Conservation (phyloP, 1,140 invertebrate species). For the Trichonephila clavata region DNA sequence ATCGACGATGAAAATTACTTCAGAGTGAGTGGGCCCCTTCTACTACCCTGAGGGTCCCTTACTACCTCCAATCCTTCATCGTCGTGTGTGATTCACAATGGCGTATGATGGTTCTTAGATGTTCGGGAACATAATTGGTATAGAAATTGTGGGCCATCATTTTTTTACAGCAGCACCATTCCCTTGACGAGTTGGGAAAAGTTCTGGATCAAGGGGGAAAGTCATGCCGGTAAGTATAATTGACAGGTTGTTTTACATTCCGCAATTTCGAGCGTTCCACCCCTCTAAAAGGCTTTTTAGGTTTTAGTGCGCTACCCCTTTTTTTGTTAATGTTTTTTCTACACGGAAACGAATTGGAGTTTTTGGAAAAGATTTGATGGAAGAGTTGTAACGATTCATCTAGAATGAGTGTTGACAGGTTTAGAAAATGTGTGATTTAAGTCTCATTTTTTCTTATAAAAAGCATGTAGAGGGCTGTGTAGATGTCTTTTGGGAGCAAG, state of each 20-base stretch:
- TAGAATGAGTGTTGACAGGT: not conserved
- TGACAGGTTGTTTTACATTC: conserved; percentile 76
- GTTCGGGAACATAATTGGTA: conserved; percentile 27
- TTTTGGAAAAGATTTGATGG: conserved; percentile 2
- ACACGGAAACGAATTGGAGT: not conserved
- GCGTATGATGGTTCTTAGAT: conserved; percentile 2
- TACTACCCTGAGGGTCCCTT: not conserved
- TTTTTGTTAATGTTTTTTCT: conserved; percentile 44
- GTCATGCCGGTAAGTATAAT: conserved; percentile 59
- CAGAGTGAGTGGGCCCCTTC: conserved; percentile 24
- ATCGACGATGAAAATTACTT: conserved; percentile 49
- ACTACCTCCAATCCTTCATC: conserved; percentile 63
- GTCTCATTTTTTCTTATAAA: not conserved
- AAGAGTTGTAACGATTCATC: not conserved
- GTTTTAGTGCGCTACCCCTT: not conserved
- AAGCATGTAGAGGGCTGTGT: not conserved
- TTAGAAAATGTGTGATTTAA: conserved; percentile 5
- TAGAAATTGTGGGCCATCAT: conserved; percentile 35
- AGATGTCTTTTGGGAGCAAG: not conserved
- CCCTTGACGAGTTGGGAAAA: not conserved
- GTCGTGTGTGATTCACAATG: conserved; percentile 50
- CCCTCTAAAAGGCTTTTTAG: conserved; percentile 58
- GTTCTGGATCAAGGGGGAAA: not conserved
- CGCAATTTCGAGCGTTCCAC: conserved; percentile 37
- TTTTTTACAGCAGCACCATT: not conserved